Evolutionary conservation across 2,113 vertebrate genomes (phyloP).

Genomic region (Excalfactoria chinensis): DNA sequence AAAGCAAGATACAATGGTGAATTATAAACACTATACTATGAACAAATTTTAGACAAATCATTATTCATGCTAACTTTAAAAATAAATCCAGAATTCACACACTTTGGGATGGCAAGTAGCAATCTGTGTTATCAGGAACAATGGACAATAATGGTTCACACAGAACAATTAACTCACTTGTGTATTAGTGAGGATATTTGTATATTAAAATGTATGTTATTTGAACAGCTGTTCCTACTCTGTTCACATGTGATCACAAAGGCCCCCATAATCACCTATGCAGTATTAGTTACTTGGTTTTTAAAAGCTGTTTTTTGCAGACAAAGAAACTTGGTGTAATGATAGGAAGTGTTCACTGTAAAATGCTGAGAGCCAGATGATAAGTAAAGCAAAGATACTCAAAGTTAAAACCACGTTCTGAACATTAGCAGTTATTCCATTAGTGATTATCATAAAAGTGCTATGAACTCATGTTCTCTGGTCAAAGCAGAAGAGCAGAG

Average conservation of each 20-base stretch:
- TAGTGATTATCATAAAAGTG: not conserved
- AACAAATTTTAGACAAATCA: constrained; percentile 13
- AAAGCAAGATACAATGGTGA: constrained; percentile 37
- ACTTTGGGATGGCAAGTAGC: not conserved
- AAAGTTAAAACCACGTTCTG: constrained; percentile 7
- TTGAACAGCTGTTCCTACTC: constrained; percentile 57
- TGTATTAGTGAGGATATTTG: constrained; percentile 39
- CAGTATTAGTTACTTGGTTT: constrained; percentile 22
- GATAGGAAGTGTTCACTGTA: constrained; percentile 34
- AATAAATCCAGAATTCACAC: constrained; percentile 22
- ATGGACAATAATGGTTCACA: constrained; percentile 50
- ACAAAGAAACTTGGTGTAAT: constrained; percentile 36
- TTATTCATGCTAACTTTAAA: not conserved
- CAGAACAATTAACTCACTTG: constrained; percentile 43
- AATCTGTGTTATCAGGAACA: constrained; percentile 48
- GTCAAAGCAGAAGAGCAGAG: not conserved
- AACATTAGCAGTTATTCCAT: not conserved
- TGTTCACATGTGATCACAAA: constrained; percentile 35
- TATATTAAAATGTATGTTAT: not conserved
- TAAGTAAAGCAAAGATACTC: constrained; percentile 43
- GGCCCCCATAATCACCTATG: constrained; percentile 54
- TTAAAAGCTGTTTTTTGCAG: constrained; percentile 40
- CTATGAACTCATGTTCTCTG: not conserved
- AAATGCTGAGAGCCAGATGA: not conserved
- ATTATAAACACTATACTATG: not conserved